Evolutionary conservation across 1,140 invertebrate genomes (phyloP).

Genomic region (Bilobella aurantiaca): DNA sequence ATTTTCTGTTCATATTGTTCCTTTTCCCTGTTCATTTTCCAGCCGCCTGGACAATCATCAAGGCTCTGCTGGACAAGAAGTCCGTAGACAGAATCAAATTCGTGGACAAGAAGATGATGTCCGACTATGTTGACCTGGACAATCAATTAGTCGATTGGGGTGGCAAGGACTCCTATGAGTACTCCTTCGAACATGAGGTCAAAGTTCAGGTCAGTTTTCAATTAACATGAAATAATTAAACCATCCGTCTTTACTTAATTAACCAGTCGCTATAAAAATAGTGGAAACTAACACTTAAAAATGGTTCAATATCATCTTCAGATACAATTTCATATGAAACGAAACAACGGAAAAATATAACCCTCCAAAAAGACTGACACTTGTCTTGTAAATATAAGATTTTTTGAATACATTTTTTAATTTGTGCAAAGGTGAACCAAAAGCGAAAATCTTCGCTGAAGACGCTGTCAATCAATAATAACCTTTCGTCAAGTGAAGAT

Average conservation of each 20-base stretch:
- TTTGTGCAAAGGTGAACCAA: too few species aligned
- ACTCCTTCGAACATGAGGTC: constrained; percentile 27
- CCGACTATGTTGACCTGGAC: constrained; percentile 62
- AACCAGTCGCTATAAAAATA: background rate
- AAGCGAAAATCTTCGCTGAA: too few species aligned
- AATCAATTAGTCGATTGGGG: constrained; percentile 33
- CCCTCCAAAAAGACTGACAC: too few species aligned
- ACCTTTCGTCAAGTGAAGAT: background rate
- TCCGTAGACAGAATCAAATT: constrained; percentile 83
- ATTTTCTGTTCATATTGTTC: background rate
- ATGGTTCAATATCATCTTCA: background rate
- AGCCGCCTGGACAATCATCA: constrained; percentile 89
- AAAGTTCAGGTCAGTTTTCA: background rate
- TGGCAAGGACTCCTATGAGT: constrained; percentile 29
- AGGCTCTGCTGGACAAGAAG: constrained; percentile 73
- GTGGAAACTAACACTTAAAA: background rate
- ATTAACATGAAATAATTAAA: background rate
- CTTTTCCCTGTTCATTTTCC: constrained; percentile 24
- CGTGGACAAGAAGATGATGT: constrained; percentile 63
- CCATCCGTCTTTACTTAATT: background rate
- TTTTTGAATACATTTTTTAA: too few species aligned
- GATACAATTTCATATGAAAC: too few species aligned
- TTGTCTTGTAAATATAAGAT: too few species aligned
- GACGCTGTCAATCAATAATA: background rate
- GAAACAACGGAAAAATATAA: too few species aligned